phyloP scores from a whole-genome alignment of 2,888 invertebrate genomes.

The Frankliniella fusca region DNA sequence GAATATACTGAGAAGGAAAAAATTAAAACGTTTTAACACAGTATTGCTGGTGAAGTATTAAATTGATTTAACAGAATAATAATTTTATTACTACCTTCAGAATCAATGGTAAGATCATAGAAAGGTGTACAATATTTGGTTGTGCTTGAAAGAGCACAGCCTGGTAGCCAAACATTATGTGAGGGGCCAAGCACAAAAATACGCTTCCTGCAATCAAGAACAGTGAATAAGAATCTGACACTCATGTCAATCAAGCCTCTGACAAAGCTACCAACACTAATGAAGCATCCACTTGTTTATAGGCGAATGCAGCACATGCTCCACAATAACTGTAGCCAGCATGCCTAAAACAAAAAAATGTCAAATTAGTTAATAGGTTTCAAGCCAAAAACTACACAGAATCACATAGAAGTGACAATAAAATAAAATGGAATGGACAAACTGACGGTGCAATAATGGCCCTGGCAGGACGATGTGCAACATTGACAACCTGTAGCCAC shows the following conservation, averaged over 20 bases:
- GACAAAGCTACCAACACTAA: slow-evolving; percentile 54
- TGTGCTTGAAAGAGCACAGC: slow-evolving; percentile 87
- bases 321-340: slow-evolving; percentile 97
- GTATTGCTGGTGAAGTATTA: neutral
- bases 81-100: slow-evolving; percentile 59
- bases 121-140: slow-evolving; percentile 89
- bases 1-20: slow-evolving; percentile 61
- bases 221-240: slow-evolving; percentile 27
- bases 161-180: slow-evolving; percentile 85
- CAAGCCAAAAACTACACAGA: slow-evolving; percentile 29
- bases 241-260: slow-evolving; percentile 44
- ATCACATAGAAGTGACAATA: slow-evolving; percentile 33
- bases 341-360: slow-evolving; percentile 51
- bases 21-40: neutral
- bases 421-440: slow-evolving; percentile 31
- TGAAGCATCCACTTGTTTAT: slow-evolving; percentile 87
- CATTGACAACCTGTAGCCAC: slow-evolving; percentile 81
- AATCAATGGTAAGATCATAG: slow-evolving; percentile 88
- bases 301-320: slow-evolving; percentile 89
- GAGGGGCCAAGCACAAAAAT: slow-evolving; percentile 94
- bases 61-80: neutral
- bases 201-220: slow-evolving; percentile 50
- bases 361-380: slow-evolving; percentile 28
- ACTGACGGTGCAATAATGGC: slow-evolving; percentile 74
- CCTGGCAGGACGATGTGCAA: slow-evolving; percentile 80